These are phyloP conservation scores for Dexiosoma caninum DNA, from an alignment of 2,888 invertebrate species.

Conservation along the genomic window DNA sequence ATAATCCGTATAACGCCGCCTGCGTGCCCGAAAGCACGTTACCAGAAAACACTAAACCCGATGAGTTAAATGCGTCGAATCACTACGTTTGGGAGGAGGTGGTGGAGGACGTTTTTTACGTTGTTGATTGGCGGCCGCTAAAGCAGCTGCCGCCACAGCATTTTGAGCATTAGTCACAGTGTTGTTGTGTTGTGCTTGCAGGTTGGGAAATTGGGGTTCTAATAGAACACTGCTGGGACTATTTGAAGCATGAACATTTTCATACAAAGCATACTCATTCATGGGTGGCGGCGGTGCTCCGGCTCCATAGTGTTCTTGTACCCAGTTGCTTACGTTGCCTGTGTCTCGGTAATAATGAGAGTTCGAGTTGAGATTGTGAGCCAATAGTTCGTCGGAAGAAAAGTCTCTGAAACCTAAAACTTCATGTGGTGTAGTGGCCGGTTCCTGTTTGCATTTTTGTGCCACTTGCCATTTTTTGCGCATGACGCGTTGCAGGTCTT, in stretches of 20 bases:
- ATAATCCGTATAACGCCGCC: conserved; percentile 12
- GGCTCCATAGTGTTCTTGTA: conserved; percentile 89
- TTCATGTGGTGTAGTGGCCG: conserved; percentile 92
- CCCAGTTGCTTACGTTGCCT: conserved; percentile 93
- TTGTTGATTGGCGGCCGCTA: conserved; percentile 63
- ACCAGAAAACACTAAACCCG: conserved; percentile 70
- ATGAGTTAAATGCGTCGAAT: conserved; percentile 88
- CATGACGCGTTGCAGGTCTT: conserved; percentile 94
- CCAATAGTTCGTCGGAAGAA: conserved; percentile 79
- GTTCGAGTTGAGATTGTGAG: conserved; percentile 73
- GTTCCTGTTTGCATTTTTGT: conserved; percentile 92
- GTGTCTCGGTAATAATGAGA: conserved; percentile 78
- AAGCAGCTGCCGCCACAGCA: conserved; percentile 63
- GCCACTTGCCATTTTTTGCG: conserved; percentile 95
- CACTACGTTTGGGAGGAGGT: conserved; percentile 92
- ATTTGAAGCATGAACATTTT: conserved; percentile 82
- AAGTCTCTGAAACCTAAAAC: conserved; percentile 93
- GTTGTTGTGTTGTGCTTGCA: not conserved
- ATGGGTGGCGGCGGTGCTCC: conserved; percentile 67
- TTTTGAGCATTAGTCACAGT: not conserved
- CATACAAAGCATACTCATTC: conserved; percentile 80
- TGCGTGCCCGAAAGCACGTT: conserved; percentile 54
- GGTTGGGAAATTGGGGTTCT: conserved; percentile 64
- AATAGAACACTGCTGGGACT: conserved; percentile 42
- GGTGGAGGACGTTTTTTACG: conserved; percentile 89